Conservation (phyloP, 2,113 vertebrate species). For the Delphinapterus leucas region DNA sequence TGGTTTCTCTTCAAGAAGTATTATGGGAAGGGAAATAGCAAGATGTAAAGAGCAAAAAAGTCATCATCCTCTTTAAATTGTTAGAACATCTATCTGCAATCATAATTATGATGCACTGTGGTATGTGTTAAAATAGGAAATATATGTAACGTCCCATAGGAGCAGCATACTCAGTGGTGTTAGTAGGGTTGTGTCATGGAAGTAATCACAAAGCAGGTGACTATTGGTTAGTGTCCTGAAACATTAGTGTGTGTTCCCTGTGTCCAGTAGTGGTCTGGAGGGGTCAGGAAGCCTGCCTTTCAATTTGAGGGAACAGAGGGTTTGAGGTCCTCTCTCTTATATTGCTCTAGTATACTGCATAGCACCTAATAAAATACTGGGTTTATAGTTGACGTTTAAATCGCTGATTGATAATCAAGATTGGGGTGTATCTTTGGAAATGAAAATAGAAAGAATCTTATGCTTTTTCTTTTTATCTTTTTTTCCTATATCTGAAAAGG, state of each 20-base stretch:
- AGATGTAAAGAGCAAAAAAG: conserved; percentile 15
- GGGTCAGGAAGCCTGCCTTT: neutral
- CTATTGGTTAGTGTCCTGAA: neutral
- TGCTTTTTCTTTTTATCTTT: neutral
- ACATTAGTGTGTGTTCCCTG: neutral
- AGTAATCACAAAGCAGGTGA: neutral
- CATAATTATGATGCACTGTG: neutral
- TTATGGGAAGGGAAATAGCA: neutral
- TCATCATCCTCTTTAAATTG: neutral
- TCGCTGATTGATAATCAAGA: neutral
- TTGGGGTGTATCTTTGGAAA: neutral
- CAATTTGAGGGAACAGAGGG: neutral
- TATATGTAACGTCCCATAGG: neutral
- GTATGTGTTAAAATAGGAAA: conserved; percentile 11
- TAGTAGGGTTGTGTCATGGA: neutral
- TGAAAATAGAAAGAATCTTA: neutral
- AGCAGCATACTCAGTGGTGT: neutral
- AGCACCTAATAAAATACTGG: neutral
- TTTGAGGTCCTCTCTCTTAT: neutral
- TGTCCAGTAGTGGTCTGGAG: neutral
- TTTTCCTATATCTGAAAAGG: neutral
- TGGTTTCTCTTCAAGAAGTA: neutral
- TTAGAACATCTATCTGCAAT: neutral
- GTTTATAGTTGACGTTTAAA: neutral
- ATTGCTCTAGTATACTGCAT: neutral